Conservation (phyloP, 2,113 vertebrate genomes). For the Balaeniceps rex region DNA sequence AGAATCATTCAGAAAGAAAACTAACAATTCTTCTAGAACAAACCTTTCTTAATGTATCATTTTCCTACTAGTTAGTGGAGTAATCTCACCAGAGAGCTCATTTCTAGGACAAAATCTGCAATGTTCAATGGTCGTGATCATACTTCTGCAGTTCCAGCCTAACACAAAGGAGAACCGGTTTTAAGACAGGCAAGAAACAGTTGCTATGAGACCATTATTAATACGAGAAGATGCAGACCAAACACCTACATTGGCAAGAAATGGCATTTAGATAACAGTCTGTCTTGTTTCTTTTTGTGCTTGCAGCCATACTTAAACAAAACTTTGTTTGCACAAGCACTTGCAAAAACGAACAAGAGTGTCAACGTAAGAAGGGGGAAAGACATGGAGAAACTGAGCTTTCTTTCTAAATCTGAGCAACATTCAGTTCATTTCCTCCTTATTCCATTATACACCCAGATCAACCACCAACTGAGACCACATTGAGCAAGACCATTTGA, state of each 20-base stretch:
- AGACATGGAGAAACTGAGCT: not conserved
- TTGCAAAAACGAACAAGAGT: not conserved
- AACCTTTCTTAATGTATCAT: not conserved
- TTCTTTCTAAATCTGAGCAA: not conserved
- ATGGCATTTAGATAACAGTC: constrained; percentile 23
- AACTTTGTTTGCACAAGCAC: not conserved
- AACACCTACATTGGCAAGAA: constrained; percentile 41
- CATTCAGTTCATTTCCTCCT: not conserved
- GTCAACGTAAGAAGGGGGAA: not conserved
- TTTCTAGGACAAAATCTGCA: not conserved
- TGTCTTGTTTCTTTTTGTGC: not conserved
- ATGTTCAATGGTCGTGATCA: not conserved
- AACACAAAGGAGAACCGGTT: not conserved
- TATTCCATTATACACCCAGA: not conserved
- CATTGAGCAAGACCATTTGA: not conserved
- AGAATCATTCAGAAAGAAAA: constrained; percentile 8
- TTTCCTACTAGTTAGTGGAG: not conserved
- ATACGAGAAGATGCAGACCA: not conserved
- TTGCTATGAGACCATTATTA: constrained; percentile 48
- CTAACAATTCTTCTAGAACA: not conserved
- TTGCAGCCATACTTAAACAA: not conserved
- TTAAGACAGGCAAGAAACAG: constrained; percentile 6
- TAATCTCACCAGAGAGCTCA: not conserved
- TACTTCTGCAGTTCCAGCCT: not conserved
- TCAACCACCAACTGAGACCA: not conserved